Percentiles rank a stretch among this genome's conserved stretches.
Conservation (phyloP, 2,888 invertebrate species). For the Eugnorisma glareosa region DNA sequence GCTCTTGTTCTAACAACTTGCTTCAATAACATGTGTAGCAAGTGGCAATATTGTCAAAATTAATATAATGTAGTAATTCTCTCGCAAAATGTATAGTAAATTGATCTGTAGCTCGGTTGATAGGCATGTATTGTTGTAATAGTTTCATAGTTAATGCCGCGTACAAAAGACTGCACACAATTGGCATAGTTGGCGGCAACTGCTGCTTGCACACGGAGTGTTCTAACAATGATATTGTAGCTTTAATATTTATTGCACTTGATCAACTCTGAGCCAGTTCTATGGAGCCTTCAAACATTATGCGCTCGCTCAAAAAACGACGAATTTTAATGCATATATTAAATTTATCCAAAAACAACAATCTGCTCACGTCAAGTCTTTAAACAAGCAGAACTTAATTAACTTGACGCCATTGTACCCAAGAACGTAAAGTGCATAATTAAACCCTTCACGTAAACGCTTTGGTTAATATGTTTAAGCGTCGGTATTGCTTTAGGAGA, state of each 20-base stretch:
- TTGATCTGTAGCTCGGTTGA: conserved; percentile 72
- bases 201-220: conserved; percentile 81
- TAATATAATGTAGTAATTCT: conserved; percentile 51
- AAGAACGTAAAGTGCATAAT: conserved; percentile 87
- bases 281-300: conserved; percentile 62
- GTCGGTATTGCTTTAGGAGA: conserved; percentile 88
- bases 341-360: conserved; percentile 79
- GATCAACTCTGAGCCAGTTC: conserved; percentile 83
- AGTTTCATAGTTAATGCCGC: conserved; percentile 84
- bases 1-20: conserved; percentile 51
- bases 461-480: conserved; percentile 89
- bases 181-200: conserved; percentile 86
- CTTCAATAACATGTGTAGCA: conserved; percentile 46
- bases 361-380: conserved; percentile 81
- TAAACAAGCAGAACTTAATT: conserved; percentile 88
- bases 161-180: conserved; percentile 87
- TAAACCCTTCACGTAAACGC: conserved; percentile 89
- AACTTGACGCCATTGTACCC: conserved; percentile 87
- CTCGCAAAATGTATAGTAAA: conserved; percentile 64
- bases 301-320: conserved; percentile 80
- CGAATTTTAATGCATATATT: conserved; percentile 83
- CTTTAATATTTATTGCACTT: conserved; percentile 90
- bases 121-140: conserved; percentile 78
- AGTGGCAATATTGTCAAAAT: conserved; percentile 36
- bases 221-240: conserved; percentile 88